These are phyloP conservation scores for Agrochola lota DNA, from an alignment of 2,888 invertebrate species.

Conservation along the genomic window DNA sequence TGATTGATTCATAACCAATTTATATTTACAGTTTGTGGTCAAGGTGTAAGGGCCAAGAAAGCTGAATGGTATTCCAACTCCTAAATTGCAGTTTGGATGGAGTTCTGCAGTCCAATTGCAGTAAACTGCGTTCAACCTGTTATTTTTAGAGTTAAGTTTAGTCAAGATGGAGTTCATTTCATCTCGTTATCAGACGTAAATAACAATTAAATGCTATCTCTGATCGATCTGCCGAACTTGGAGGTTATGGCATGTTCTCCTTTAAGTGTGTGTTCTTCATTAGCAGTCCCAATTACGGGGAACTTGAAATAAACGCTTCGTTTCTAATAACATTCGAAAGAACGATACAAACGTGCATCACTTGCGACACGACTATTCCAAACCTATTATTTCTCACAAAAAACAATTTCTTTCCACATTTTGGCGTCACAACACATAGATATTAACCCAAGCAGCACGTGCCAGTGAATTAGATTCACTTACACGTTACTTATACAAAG, in stretches of 20 bases:
- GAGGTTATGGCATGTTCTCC: background rate
- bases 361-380: background rate
- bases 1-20: no score
- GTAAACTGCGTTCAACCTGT: background rate
- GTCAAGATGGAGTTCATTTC: background rate
- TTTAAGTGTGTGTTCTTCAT: background rate
- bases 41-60: no score
- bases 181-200: background rate
- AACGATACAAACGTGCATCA: background rate
- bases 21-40: background rate
- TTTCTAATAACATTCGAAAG: background rate
- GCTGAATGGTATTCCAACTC: background rate
- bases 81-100: background rate
- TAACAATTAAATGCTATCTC: background rate
- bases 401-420: constrained; percentile 4
- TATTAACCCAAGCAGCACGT: constrained; percentile 36
- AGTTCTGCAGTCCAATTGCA: no score
- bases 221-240: background rate
- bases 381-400: background rate
- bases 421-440: constrained; percentile 16
- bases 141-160: background rate
- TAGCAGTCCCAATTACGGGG: background rate
- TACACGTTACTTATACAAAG: constrained; percentile 29
- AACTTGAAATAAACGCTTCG: background rate
- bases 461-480: constrained; percentile 47